Evolutionary conservation across 2,113 vertebrate genomes (phyloP), one percentile per base, ranked within the genome.

Genomic region (Peromyscus polionotus): DNA sequence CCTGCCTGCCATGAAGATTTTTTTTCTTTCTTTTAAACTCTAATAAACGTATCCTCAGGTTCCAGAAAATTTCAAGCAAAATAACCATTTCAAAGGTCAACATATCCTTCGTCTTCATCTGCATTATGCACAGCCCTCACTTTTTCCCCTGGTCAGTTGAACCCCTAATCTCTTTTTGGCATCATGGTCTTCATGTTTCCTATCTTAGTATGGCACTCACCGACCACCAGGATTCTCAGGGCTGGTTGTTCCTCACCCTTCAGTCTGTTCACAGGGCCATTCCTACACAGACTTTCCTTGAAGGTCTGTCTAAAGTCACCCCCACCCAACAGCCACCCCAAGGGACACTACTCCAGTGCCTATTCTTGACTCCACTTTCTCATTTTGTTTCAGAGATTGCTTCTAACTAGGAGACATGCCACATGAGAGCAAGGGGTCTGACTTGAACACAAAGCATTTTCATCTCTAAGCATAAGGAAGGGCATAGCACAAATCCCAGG

Each of bases 201-300:
- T 14, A 2, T 14, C 31, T 59, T 8, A 31, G 67, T 17, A 45
- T 10, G 83, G 36, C 26, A 1, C 2, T 2, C 36, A 48, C 12
- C 19, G n/a, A 5, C 19, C 45, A 11, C 9, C 4, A 24, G 20
- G 0, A 4, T 48, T 42, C 63, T 57, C 8, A 4, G 1, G 12
- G 19, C 31, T 51, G 31, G 0, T 10, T 2, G 8, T 31, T 77
- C 19, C 16, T 45, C 11, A 6, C 28, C 57, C 42, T 95, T 31
- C 28, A 14, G 54, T 31, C 72, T 73, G 19, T 17, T 63, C 20
- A 22, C 3, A 51, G 13, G 26, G 10, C 39, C 6, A 3, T 36
- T 42, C 36, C 10, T 54, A 72, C 31, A 31, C 7, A 72, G 48
- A 24, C 5, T 33, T 26, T 16, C 36, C 14, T 13, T 24, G 19